These are phyloP conservation scores for Himalopsyche phryganea DNA, from an alignment of 1,140 invertebrate species.

Conservation along the genomic window DNA sequence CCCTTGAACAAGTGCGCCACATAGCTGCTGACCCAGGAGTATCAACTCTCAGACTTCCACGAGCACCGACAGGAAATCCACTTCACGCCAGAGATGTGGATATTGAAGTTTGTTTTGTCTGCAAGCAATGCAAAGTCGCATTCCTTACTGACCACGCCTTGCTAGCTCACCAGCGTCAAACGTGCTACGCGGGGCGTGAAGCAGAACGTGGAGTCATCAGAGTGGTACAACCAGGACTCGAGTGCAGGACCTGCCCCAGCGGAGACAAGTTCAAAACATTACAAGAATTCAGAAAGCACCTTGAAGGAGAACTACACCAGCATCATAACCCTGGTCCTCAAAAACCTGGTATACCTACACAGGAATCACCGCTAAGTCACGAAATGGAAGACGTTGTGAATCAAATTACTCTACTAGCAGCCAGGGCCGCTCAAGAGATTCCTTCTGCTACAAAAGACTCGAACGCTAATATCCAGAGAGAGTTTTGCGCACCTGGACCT, in stretches of 20 bases:
- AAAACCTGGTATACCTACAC: conserved; percentile 42
- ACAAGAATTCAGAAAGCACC: conserved; percentile 64
- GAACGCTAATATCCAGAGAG: conserved; percentile 44
- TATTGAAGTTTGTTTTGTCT: conserved; percentile 78
- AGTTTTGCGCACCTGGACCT: conserved; percentile 53
- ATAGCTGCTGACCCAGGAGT: conserved; percentile 63
- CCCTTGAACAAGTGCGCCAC: conserved; percentile 64
- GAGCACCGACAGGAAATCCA: conserved; percentile 47
- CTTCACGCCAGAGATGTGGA: conserved; percentile 58
- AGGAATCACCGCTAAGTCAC: conserved; percentile 62
- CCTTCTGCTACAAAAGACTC: conserved; percentile 42
- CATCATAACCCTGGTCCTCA: conserved; percentile 38
- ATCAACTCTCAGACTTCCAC: conserved; percentile 60
- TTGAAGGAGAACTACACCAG: conserved; percentile 57
- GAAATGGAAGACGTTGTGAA: conserved; percentile 82
- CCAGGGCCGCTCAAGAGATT: conserved; percentile 60
- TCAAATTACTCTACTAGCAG: conserved; percentile 74
- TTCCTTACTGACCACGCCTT: conserved; percentile 72
- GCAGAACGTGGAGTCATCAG: conserved; percentile 62
- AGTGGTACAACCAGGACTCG: conserved; percentile 65
- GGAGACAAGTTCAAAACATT: conserved; percentile 59
- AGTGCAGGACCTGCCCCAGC: conserved; percentile 64
- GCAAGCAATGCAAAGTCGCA: conserved; percentile 80
- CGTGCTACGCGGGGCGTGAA: conserved; percentile 63
- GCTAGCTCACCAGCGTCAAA: conserved; percentile 65